Conservation (phyloP, 2,797 vertebrate species). For the Eidolon dupreanum region DNA sequence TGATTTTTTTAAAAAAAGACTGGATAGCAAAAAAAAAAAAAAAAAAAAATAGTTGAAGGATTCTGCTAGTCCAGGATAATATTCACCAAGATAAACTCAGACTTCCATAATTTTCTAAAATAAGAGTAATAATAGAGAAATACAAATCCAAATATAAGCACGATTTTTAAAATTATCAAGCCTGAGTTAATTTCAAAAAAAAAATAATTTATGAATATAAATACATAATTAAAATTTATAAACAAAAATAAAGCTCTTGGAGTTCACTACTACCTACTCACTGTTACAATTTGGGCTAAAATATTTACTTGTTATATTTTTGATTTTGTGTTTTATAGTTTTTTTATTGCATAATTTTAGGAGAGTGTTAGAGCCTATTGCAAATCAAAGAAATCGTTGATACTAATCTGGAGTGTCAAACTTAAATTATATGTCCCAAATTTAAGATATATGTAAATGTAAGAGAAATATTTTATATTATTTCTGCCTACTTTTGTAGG, state of each 20-base stretch:
- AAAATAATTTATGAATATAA: not conserved
- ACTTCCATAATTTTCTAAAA: not conserved
- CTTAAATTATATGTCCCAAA: not conserved
- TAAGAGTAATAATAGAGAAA: not conserved
- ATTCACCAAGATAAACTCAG: not conserved
- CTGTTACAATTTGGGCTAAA: not conserved
- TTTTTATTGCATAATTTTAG: not conserved
- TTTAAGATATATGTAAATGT: not conserved
- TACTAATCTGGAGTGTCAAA: not conserved
- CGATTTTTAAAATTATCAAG: not conserved
- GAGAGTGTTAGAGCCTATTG: not conserved
- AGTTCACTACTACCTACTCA: not conserved
- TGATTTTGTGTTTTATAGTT: not conserved
- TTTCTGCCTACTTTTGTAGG: not conserved
- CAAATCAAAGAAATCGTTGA: not conserved
- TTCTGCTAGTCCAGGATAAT: not conserved
- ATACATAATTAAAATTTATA: not conserved
- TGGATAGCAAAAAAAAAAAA: not conserved
- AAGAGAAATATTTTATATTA: not conserved
- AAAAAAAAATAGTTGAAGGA: not conserved
- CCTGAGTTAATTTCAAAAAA: not conserved
- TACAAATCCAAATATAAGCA: not conserved
- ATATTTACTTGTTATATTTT: not conserved
- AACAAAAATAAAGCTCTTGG: not conserved
- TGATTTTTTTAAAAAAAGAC: not conserved